These are phyloP conservation scores for Lytechinus variegatus DNA, from an alignment of 35 echinoderm and acorn worm species.

Conservation along the genomic window DNA sequence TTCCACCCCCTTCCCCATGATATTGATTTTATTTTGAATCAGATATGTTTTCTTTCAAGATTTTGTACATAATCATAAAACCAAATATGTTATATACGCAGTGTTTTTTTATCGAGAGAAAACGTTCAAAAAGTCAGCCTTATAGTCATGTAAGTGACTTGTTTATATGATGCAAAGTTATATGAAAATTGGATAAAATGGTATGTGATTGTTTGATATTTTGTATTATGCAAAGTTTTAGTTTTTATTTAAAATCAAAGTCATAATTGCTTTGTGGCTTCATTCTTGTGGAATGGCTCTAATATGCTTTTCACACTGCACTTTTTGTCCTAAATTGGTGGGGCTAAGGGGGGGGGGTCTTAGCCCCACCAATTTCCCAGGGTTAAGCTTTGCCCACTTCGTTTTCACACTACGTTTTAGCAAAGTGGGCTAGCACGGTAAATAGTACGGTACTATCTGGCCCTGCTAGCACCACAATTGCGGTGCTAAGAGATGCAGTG, in stretches of 20 bases:
- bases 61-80: constrained; percentile 21
- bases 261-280: background rate
- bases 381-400: too few species aligned
- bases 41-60: background rate
- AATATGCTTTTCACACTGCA: too few species aligned
- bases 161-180: background rate
- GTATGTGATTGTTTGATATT: background rate
- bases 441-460: too few species aligned
- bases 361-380: too few species aligned
- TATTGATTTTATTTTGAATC: background rate
- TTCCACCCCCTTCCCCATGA: background rate
- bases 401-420: too few species aligned
- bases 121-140: constrained; percentile 16
- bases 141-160: background rate
- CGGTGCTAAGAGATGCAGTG: too few species aligned
- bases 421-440: too few species aligned
- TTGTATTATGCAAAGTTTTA: background rate
- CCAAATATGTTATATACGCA: constrained; percentile 19
- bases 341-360: too few species aligned
- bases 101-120: background rate
- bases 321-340: too few species aligned
- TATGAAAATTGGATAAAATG: background rate
- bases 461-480: too few species aligned
- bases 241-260: background rate
- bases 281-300: background rate